These are phyloP conservation scores for Smittia sp. DNA, from an alignment of 2,888 invertebrate genomes.

Conservation along the genomic window DNA sequence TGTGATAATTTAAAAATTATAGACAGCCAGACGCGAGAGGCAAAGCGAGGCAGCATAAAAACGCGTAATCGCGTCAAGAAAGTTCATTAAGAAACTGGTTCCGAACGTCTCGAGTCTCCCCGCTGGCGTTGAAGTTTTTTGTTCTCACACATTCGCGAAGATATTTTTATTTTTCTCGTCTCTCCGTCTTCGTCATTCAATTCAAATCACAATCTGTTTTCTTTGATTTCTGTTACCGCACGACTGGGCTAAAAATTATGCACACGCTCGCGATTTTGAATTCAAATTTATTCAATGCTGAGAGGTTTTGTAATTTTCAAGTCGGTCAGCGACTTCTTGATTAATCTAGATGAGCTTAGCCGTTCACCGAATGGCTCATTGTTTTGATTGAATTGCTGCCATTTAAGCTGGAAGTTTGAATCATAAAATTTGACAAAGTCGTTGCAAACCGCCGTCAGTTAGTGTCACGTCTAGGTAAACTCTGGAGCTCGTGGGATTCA, in stretches of 20 bases:
- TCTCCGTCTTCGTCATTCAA: neutral
- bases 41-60: neutral
- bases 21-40: neutral
- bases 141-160: neutral
- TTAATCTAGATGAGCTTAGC: no score
- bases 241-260: neutral
- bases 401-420: no score
- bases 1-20: conserved; percentile 12
- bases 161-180: neutral
- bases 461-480: no score
- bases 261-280: neutral
- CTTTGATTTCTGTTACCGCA: neutral
- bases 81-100: conserved; percentile 1
- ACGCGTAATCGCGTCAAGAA: neutral
- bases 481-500: no score
- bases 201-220: neutral
- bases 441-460: no score
- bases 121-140: neutral
- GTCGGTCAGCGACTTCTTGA: no score
- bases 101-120: neutral
- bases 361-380: no score
- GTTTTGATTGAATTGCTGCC: no score
- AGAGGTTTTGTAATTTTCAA: neutral
- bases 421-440: no score
- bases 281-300: neutral